Base-by-base conservation (phyloP, 2,888 invertebrate genomes). In the Volucella inanis region DNA sequence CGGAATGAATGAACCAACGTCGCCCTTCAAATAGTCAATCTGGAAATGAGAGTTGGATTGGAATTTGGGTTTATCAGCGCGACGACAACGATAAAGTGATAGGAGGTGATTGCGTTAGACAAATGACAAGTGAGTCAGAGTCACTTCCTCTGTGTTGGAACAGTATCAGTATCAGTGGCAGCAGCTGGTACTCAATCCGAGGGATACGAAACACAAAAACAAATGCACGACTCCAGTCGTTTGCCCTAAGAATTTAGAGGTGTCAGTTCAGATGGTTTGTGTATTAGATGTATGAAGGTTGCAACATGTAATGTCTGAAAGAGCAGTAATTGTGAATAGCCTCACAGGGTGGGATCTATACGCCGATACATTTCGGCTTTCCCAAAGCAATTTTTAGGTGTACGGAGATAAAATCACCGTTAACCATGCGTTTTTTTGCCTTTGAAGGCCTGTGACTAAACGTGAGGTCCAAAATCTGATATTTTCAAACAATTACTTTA, bases 141-240 rank as follows among this genome's bases (percentile, higher is more conserved):
- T 84, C 84, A 84, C 84, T 84, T 79, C 84, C 84, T 65, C 47
- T 78, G 49, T 8, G 3, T 4, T 62, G 67, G 71, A 76, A 65
- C 52, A 39, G 22, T 31, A 31, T 1, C 6, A 15, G 57, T 49
- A 49, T 22, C 49, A 71, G 11, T 47, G 18, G 39, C 11, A 57
- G 68, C 47, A 57, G 68, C 61, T 67, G 80, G 38, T 57, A 49
- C 10, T 15, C 49, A 64, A 43, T 39, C 57, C 6, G 11, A 47
- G 45, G 50, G 15, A 67, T 15, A 57, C 1, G 22, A 45, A 14
- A 57, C 8, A 31, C 41, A 50, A 70, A 72, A 82, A 65, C 59
- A 47, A 61, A 31, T 31, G 31, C 6, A 6, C 31, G 31, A 31
- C n/a, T 8, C n/a, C 14, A 22, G 15, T 41, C 22, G 18, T 18